Conservation (phyloP, 2,113 vertebrate species). For the Neotragus moschatus region DNA sequence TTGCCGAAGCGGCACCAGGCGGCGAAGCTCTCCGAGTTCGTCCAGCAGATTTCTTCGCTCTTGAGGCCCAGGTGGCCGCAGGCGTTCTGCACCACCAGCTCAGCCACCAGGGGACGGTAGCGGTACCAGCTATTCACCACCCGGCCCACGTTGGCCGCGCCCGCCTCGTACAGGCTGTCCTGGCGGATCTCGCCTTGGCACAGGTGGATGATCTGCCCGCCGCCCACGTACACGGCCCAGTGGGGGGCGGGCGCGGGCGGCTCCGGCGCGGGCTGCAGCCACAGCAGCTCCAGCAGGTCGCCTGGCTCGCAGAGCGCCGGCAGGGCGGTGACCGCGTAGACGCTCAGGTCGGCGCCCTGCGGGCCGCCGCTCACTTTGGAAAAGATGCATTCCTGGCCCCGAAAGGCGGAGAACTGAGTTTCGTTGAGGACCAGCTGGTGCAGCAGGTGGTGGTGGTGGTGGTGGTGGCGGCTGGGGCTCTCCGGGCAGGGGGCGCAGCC, state of each 20-base stretch:
- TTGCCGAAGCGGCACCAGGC: conserved; percentile 99
- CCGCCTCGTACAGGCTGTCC: conserved; percentile 93
- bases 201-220: conserved; percentile 95
- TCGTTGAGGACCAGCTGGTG: conserved; percentile 89
- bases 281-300: conserved; percentile 95
- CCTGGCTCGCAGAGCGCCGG: conserved; percentile 95
- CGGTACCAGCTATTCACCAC: conserved; percentile 98
- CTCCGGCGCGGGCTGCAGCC: conserved; percentile 82
- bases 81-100: conserved; percentile 98
- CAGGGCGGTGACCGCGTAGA: conserved; percentile 91
- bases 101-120: conserved; percentile 93
- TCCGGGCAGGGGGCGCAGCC: conserved; percentile 75
- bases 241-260: conserved; percentile 87
- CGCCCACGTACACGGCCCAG: conserved; percentile 95
- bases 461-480: conserved; percentile 79
- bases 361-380: conserved; percentile 94
- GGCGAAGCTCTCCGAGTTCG: conserved; percentile 99
- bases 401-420: conserved; percentile 96
- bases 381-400: conserved; percentile 99
- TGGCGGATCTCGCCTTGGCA: conserved; percentile 96
- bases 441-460: conserved; percentile 69
- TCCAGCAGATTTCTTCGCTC: conserved; percentile 97
- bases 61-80: conserved; percentile 94
- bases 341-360: conserved; percentile 91
- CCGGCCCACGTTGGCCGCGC: conserved; percentile 91